phyloP scores from a whole-genome alignment of 2,113 vertebrate genomes.

The Gobius niger region DNA sequence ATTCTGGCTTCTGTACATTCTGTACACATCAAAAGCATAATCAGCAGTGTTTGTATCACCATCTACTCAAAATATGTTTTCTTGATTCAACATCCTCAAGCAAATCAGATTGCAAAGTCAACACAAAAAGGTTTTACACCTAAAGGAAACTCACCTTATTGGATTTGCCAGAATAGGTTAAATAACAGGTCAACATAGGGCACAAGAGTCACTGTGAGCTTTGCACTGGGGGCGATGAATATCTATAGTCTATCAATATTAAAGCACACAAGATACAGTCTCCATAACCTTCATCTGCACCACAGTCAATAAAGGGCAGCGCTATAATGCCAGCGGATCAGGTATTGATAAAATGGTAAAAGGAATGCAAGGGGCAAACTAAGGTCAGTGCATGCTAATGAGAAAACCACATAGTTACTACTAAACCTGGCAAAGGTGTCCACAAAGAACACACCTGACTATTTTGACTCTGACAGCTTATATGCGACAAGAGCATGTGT shows the following conservation, averaged over 20 bases:
- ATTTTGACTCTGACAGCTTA: slow-evolving; percentile 23
- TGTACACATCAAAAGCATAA: neutral
- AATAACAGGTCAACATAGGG: neutral
- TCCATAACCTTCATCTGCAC: neutral
- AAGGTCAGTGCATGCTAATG: slow-evolving; percentile 3
- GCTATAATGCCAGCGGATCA: neutral
- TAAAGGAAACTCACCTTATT: neutral
- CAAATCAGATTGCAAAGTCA: neutral
- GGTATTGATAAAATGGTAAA: neutral
- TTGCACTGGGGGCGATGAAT: slow-evolving; percentile 8
- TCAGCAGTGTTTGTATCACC: neutral
- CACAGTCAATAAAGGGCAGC: neutral
- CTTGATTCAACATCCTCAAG: neutral
- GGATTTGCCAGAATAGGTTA: neutral
- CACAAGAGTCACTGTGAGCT: neutral
- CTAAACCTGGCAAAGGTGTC: slow-evolving; percentile 9
- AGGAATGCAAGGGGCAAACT: neutral
- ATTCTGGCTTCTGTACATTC: neutral
- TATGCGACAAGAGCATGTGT: slow-evolving; percentile 19
- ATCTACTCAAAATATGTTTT: neutral
- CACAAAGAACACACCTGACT: slow-evolving; percentile 7
- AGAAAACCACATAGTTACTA: slow-evolving; percentile 8
- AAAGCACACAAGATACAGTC: slow-evolving; percentile 3
- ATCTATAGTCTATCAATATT: slow-evolving; percentile 27
- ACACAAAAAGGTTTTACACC: slow-evolving; percentile 1